These are phyloP conservation scores for Camponotus floridanus DNA, from an alignment of 1,140 invertebrate species.

Conservation along the genomic window DNA sequence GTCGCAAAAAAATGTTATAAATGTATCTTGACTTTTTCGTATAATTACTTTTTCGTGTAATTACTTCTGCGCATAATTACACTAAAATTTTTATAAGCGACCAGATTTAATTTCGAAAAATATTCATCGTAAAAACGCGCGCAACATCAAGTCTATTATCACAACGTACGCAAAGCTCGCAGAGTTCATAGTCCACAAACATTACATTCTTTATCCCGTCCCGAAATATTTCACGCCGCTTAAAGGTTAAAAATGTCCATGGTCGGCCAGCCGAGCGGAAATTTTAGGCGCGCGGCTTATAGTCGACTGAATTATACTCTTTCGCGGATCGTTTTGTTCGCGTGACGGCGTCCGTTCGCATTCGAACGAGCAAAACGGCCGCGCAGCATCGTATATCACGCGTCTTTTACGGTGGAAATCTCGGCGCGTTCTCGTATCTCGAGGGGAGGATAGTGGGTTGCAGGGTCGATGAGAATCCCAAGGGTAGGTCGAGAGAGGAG, in stretches of 20 bases:
- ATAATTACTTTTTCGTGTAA: conserved; percentile 36
- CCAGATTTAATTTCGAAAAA: conserved; percentile 33
- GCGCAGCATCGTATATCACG: conserved; percentile 47
- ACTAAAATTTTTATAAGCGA: background rate
- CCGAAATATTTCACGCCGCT: conserved; percentile 55
- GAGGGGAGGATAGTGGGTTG: background rate
- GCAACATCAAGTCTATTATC: conserved; percentile 4
- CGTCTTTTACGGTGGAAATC: conserved; percentile 55
- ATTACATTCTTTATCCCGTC: background rate
- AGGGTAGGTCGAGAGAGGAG: conserved; percentile 13
- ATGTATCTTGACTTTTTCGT: background rate
- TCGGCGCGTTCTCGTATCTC: conserved; percentile 42
- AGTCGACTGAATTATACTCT: conserved; percentile 58
- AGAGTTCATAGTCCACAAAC: background rate
- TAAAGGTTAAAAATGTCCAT: conserved; percentile 60
- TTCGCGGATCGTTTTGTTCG: conserved; percentile 61
- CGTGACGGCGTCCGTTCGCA: conserved; percentile 46
- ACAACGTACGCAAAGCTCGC: background rate
- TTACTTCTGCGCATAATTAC: conserved; percentile 25
- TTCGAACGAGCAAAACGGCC: conserved; percentile 59
- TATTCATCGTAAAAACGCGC: background rate
- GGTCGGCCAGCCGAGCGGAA: conserved; percentile 33
- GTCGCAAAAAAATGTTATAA: background rate
- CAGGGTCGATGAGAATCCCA: conserved; percentile 58
- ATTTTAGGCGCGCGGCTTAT: conserved; percentile 55